A percentile compares a stretch with the other conserved stretches of the same genome.
These are phyloP conservation scores for Epinotia brunnichana DNA, from an alignment of 2,888 invertebrate genomes.

Conservation along the genomic window DNA sequence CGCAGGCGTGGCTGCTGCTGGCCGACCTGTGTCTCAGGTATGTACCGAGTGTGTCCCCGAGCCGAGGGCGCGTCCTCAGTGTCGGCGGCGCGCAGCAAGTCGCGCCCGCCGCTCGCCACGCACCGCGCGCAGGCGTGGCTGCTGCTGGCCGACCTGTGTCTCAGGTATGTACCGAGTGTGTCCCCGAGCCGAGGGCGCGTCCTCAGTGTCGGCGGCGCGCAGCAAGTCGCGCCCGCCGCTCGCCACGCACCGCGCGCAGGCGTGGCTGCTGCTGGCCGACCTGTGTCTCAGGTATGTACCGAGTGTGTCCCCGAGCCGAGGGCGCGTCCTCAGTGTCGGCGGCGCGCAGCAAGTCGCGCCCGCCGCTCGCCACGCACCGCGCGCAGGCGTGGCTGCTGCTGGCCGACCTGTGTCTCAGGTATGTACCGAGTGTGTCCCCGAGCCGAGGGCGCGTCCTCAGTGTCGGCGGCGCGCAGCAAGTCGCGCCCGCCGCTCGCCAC, in stretches of 20 bases:
- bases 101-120: conserved; percentile 49
- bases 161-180: conserved; percentile 62
- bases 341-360: too few species aligned
- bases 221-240: conserved; percentile 48
- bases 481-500: too few species aligned
- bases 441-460: too few species aligned
- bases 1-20: conserved; percentile 89
- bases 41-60: not conserved
- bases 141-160: conserved; percentile 92
- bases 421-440: too few species aligned
- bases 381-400: too few species aligned
- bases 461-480: too few species aligned
- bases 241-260: conserved; percentile 55
- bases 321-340: too few species aligned
- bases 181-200: conserved; percentile 89
- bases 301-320: too few species aligned
- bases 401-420: too few species aligned
- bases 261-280: conserved; percentile 94
- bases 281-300: conserved; percentile 85
- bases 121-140: conserved; percentile 86
- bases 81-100: conserved; percentile 51
- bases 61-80: conserved; percentile 90
- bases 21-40: conserved; percentile 90
- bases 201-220: conserved; percentile 56
- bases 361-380: too few species aligned